Evolutionary conservation across 1,140 invertebrate species (phyloP).

Genomic region (Zaprionus davidi): DNA sequence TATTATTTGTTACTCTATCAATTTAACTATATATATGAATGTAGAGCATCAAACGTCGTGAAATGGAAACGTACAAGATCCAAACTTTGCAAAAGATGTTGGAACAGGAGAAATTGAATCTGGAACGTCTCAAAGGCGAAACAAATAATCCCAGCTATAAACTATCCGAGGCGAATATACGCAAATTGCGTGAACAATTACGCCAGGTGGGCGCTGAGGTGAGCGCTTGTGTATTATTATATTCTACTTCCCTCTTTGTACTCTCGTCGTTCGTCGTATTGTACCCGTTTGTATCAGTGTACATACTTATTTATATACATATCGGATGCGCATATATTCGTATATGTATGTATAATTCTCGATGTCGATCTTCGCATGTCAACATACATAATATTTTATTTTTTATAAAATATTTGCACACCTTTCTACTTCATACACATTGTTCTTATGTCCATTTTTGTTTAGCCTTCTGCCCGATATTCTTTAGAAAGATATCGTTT

Average conservation of each 20-base stretch:
- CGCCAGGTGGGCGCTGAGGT: constrained; percentile 82
- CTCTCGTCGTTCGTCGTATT: constrained; percentile 8
- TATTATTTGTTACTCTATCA: neutral
- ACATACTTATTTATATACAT: constrained; percentile 32
- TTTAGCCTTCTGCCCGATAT: neutral
- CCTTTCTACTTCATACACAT: constrained; percentile 10
- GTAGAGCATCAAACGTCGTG: constrained; percentile 91
- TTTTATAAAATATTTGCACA: constrained; percentile 22
- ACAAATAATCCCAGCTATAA: constrained; percentile 80
- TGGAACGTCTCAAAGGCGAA: constrained; percentile 87
- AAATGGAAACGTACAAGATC: constrained; percentile 90
- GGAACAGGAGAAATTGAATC: constrained; percentile 91
- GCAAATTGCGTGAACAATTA: constrained; percentile 80
- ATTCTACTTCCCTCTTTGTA: neutral
- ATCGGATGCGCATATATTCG: constrained; percentile 12
- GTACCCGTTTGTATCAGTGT: constrained; percentile 34
- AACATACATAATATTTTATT: constrained; percentile 14
- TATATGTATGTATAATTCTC: constrained; percentile 15
- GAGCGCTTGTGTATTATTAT: constrained; percentile 19
- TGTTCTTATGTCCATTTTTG: constrained; percentile 21
- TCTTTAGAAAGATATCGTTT: neutral
- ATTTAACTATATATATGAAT: constrained; percentile 33
- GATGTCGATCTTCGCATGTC: constrained; percentile 34
- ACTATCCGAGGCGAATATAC: constrained; percentile 80
- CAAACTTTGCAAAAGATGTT: constrained; percentile 92